Percentiles rank a stretch among this genome's conserved stretches.
phyloP scores from a whole-genome alignment of 2,888 invertebrate genomes.

The Rhamphomyia laevipes region DNA sequence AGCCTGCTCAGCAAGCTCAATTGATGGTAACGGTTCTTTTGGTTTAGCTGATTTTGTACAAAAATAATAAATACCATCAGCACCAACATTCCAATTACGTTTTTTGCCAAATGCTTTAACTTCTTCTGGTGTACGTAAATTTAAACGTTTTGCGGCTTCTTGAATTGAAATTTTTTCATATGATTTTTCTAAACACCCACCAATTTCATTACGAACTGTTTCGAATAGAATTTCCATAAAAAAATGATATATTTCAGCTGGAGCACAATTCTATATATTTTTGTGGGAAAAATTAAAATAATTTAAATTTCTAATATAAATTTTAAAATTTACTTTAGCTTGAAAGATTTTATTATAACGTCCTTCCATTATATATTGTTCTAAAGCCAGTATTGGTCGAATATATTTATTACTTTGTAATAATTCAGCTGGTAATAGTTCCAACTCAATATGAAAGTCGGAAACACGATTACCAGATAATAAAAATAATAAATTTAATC shows the following conservation, averaged over 20 bases:
- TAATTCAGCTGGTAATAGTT: slow-evolving; percentile 80
- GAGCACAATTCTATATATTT: slow-evolving; percentile 83
- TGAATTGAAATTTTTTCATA: slow-evolving; percentile 78
- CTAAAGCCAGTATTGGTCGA: slow-evolving; percentile 85
- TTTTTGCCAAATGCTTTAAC: slow-evolving; percentile 70
- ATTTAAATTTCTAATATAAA: neutral
- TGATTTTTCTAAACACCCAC: slow-evolving; percentile 91
- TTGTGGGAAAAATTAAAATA: slow-evolving; percentile 21
- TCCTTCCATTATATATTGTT: slow-evolving; percentile 98
- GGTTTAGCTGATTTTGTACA: slow-evolving; percentile 60
- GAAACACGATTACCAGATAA: slow-evolving; percentile 93
- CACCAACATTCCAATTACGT: slow-evolving; percentile 71
- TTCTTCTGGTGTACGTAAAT: slow-evolving; percentile 64
- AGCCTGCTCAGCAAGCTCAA: slow-evolving; percentile 83
- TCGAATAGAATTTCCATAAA: slow-evolving; percentile 94
- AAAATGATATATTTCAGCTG: slow-evolving; percentile 88
- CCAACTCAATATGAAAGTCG: slow-evolving; percentile 96
- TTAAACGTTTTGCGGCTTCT: slow-evolving; percentile 83
- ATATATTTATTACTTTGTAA: slow-evolving; percentile 91
- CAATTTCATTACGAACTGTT: slow-evolving; percentile 93
- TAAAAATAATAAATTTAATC: slow-evolving; percentile 85
- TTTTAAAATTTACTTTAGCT: slow-evolving; percentile 49
- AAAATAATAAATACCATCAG: slow-evolving; percentile 74
- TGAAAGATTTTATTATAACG: slow-evolving; percentile 96
- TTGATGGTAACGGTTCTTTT: slow-evolving; percentile 74